Evolutionary conservation across 2,888 invertebrate species (phyloP).

Genomic region (Noctuana brunneofusca): DNA sequence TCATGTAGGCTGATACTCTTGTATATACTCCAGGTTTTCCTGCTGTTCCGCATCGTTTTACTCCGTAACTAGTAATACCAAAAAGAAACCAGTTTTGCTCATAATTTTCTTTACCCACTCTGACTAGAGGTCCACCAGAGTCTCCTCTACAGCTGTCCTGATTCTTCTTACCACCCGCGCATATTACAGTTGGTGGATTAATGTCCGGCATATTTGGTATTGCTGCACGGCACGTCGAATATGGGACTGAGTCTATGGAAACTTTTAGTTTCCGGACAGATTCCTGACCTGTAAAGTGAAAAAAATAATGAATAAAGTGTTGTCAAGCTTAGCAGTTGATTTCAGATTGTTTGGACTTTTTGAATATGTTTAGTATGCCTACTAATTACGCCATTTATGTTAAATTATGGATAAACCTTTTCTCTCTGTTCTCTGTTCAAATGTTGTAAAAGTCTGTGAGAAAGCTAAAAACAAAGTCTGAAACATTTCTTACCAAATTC

Average conservation of each 20-base stretch:
- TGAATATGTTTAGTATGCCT: too few relatives aligned
- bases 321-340: too few relatives aligned
- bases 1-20: slow-evolving; percentile 77
- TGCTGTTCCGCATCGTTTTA: slow-evolving; percentile 50
- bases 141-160: slow-evolving; percentile 83
- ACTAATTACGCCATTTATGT: too few relatives aligned
- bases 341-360: too few relatives aligned
- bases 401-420: too few relatives aligned
- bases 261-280: slow-evolving; percentile 60
- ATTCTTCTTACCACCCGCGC: slow-evolving; percentile 79
- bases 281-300: slow-evolving; percentile 41
- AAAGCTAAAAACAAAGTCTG: too few relatives aligned
- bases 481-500: slow-evolving; percentile 74
- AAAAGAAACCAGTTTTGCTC: slow-evolving; percentile 72
- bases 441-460: too few relatives aligned
- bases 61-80: slow-evolving; percentile 69
- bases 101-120: slow-evolving; percentile 48
- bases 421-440: too few relatives aligned
- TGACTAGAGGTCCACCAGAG: slow-evolving; percentile 83
- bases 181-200: slow-evolving; percentile 57
- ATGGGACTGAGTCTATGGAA: slow-evolving; percentile 55
- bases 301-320: too few relatives aligned
- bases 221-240: slow-evolving; percentile 48
- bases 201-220: slow-evolving; percentile 44
- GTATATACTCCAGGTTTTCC: slow-evolving; percentile 85